phyloP scores from a whole-genome alignment of 2,888 invertebrate species.

The Platynereis dumerilii region DNA sequence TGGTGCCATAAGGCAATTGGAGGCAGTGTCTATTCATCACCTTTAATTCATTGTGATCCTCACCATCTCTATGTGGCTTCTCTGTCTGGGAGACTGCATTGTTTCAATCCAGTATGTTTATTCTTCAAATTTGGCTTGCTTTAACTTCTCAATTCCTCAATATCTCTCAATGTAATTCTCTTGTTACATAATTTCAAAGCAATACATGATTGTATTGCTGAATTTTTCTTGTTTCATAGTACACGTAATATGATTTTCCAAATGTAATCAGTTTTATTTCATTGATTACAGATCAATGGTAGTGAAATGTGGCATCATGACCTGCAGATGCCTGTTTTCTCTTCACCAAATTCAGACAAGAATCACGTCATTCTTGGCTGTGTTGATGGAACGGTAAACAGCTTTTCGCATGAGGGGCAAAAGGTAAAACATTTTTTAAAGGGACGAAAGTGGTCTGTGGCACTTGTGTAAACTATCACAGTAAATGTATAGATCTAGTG shows the following conservation, averaged over 20 bases:
- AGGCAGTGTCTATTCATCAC: too few species aligned
- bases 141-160: background rate
- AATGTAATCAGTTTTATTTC: background rate
- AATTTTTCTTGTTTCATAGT: background rate
- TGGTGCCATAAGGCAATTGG: too few species aligned
- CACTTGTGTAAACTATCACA: background rate
- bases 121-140: slow-evolving; percentile 10
- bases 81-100: too few species aligned
- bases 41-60: too few species aligned
- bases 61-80: too few species aligned
- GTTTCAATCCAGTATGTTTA: background rate
- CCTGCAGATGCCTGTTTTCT: slow-evolving; percentile 72
- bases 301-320: slow-evolving; percentile 69
- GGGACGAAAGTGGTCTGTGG: background rate
- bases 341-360: slow-evolving; percentile 66
- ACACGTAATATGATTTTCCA: too few species aligned
- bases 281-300: slow-evolving; percentile 64
- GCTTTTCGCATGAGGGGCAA: slow-evolving; percentile 44
- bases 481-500: background rate
- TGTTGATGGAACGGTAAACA: slow-evolving; percentile 55
- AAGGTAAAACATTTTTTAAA: slow-evolving; percentile 40
- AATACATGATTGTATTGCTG: background rate
- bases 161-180: background rate
- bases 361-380: slow-evolving; percentile 52
- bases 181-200: background rate